These are phyloP conservation scores for Philopotamus ludificatus DNA, from an alignment of 1,140 invertebrate genomes.

Conservation along the genomic window DNA sequence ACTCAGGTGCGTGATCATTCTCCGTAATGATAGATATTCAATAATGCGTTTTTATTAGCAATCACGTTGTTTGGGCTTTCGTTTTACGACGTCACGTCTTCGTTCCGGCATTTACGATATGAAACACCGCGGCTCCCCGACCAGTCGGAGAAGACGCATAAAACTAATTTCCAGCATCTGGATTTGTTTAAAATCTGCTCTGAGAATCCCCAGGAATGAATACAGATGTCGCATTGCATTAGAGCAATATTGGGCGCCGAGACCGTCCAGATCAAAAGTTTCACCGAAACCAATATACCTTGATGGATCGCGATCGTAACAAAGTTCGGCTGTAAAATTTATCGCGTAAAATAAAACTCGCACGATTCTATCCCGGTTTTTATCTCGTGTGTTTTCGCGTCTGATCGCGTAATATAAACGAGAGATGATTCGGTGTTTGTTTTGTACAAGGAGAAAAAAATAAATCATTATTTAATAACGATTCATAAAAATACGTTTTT, in stretches of 20 bases:
- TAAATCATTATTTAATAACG: too few species aligned
- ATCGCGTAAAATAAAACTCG: not conserved
- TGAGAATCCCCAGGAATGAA: too few species aligned
- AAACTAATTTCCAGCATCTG: too few species aligned
- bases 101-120: not conserved
- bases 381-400: not conserved
- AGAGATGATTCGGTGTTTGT: too few species aligned
- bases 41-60: not conserved
- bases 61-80: not conserved
- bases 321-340: not conserved
- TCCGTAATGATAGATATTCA: not conserved
- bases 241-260: not conserved
- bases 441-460: too few species aligned
- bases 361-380: not conserved
- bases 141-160: too few species aligned
- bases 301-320: not conserved
- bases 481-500: too few species aligned
- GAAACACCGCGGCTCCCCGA: too few species aligned
- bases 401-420: not conserved
- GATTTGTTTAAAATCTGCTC: too few species aligned
- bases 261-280: not conserved
- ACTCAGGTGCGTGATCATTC: not conserved
- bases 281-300: not conserved
- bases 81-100: not conserved
- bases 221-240: not conserved